Percentiles rank a stretch among this genome's conserved stretches.
phyloP scores from a whole-genome alignment of 2,797 vertebrate genomes.

The Sebastes baramenuke region DNA sequence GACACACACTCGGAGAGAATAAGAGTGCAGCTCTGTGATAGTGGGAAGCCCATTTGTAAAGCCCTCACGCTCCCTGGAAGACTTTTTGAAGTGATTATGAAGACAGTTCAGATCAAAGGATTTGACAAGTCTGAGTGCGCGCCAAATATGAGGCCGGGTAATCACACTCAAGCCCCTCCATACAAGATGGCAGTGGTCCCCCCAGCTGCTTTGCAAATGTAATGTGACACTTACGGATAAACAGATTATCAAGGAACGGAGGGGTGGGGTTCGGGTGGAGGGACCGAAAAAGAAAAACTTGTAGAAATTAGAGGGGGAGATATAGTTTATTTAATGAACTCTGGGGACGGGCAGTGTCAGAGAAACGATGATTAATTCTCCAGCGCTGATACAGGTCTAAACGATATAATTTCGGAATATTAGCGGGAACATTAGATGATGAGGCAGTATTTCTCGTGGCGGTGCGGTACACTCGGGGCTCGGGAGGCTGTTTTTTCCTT shows the following conservation, averaged over 20 bases:
- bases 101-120: constrained; percentile 84
- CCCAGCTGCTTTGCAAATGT: constrained; percentile 78
- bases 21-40: constrained; percentile 23
- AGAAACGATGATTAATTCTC: constrained; percentile 66
- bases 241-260: constrained; percentile 79
- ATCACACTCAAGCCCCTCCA: constrained; percentile 75
- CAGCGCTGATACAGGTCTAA: constrained; percentile 55
- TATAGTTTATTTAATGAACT: constrained; percentile 70
- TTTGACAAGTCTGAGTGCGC: constrained; percentile 81
- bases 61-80: constrained; percentile 77
- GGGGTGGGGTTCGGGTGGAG: constrained; percentile 27
- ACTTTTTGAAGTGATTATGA: constrained; percentile 83
- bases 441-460: constrained; percentile 51
- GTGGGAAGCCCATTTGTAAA: constrained; percentile 69
- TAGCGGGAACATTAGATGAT: constrained; percentile 60
- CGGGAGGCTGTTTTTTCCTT: constrained; percentile 14
- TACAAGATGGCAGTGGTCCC: constrained; percentile 71
- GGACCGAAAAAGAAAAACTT: constrained; percentile 46
- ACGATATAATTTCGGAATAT: constrained; percentile 70
- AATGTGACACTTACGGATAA: constrained; percentile 81
- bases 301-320: constrained; percentile 37
- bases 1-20: not conserved
- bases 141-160: constrained; percentile 78
- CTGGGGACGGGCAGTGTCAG: constrained; percentile 50
- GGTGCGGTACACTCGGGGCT: constrained; percentile 38